These are phyloP conservation scores for Micromesistius poutassou DNA, from an alignment of 2,797 vertebrate genomes.

Conservation along the genomic window DNA sequence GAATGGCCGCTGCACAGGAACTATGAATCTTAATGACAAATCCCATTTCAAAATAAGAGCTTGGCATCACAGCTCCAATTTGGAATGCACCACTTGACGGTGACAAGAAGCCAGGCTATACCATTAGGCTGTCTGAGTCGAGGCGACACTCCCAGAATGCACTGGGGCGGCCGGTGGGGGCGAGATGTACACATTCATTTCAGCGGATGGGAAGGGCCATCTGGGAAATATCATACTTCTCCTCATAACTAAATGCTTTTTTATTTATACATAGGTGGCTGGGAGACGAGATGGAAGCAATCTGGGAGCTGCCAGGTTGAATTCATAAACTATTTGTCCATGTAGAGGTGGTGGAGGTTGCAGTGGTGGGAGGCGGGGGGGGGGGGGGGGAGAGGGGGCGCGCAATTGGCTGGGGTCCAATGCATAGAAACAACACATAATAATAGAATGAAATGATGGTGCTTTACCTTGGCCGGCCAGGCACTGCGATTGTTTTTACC, in stretches of 20 bases:
- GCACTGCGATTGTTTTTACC: constrained; percentile 77
- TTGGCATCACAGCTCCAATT: constrained; percentile 46
- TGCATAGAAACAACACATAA: constrained; percentile 51
- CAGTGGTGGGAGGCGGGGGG: too few relatives aligned
- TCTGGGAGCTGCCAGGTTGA: constrained; percentile 59
- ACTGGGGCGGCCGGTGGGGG: constrained; percentile 17
- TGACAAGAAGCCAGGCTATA: constrained; percentile 27
- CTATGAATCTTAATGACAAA: constrained; percentile 80
- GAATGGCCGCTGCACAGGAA: constrained; percentile 69
- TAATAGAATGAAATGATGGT: constrained; percentile 65
- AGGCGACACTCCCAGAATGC: constrained; percentile 23
- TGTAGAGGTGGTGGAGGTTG: constrained; percentile 20
- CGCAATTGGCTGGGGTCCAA: constrained; percentile 19
- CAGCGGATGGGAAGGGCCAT: constrained; percentile 18
- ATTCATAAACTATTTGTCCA: constrained; percentile 52
- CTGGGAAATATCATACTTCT: constrained; percentile 34
- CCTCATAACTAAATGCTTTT: constrained; percentile 31
- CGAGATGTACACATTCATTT: constrained; percentile 24
- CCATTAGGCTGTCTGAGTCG: constrained; percentile 31
- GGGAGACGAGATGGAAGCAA: constrained; percentile 51
- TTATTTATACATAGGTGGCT: constrained; percentile 4
- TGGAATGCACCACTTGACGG: constrained; percentile 47
- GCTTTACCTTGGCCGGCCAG: constrained; percentile 74
- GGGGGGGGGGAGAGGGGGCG: too few relatives aligned
- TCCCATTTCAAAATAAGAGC: constrained; percentile 69